Base-by-base conservation (phyloP, 2,888 invertebrate genomes). In the Drosophila stalkeri region DNA sequence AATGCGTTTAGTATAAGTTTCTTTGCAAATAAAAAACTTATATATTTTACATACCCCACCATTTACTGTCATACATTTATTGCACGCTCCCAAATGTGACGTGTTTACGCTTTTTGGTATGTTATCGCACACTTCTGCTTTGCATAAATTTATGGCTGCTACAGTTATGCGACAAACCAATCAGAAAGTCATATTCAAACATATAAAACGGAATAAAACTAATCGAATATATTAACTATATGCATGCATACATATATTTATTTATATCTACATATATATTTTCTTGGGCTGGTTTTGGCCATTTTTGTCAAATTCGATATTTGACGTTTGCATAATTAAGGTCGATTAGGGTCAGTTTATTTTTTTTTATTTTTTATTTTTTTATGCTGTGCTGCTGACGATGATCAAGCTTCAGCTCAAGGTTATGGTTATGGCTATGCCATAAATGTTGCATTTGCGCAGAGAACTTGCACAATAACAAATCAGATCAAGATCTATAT, bases 301-400 rank as follows among this genome's bases (percentile, higher is more conserved):
- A 74, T 70, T 67, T 76, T 79, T 72, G 82, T 74, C 88, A 86
- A 89, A 89, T 57, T 35, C 63, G 41, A 49, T 64, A 59, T 56
- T 67, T 47, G 80, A 47, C 64, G 61, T 77, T 86, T 86, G 85
- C 85, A 85, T 85, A 85, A 85, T 85, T 89, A 85, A 86, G 85
- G 85, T 86, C 89, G 89, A 89, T 89, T 85, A 86, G 80, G 87
- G 85, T 74, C 81, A 66, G 65, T 72, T 67, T 63, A 63, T 23
- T 23, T 23, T 23, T 27, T 27, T 27, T 27, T 6, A 6, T 23
- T 23, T 23, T 23, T 23, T 27, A 6, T 27, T 27, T 6, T 5
- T 23, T 2, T 23, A 23, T 23, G 3, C 23, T 23, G 23, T 23
- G 23, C 23, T 23, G 23, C 35, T 20, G 71, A 35, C 37, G 75